phyloP scores from a whole-genome alignment of 2,113 vertebrate species.

The Ovibos moschatus region DNA sequence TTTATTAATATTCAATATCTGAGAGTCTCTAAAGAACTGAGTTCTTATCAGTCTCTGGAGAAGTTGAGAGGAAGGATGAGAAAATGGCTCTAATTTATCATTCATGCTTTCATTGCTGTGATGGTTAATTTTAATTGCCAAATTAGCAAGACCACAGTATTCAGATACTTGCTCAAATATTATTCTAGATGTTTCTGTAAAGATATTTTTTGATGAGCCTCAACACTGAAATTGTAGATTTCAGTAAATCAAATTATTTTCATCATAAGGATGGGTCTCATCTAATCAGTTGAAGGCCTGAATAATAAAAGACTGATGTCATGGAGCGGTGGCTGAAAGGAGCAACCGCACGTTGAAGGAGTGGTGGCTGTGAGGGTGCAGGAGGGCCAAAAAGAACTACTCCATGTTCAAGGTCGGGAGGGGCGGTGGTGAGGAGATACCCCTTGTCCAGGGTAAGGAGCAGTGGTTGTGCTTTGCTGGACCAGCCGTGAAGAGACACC shows the following conservation, averaged over 20 bases:
- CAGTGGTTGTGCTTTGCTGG: no score
- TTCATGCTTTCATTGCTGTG: neutral
- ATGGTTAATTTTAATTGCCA: neutral
- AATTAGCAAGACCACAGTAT: neutral
- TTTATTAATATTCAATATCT: neutral
- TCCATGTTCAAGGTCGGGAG: no score
- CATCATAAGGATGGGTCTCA: neutral
- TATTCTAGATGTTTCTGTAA: neutral
- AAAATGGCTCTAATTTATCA: neutral
- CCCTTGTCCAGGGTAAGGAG: no score
- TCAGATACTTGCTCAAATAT: neutral
- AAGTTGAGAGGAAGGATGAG: neutral
- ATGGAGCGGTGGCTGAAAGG: fast-evolving
- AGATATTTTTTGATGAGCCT: neutral
- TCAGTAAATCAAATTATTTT: neutral
- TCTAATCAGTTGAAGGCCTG: neutral
- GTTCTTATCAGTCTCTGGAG: neutral
- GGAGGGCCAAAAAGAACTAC: no score
- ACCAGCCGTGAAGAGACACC: no score
- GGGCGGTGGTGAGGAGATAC: no score
- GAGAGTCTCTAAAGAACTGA: neutral
- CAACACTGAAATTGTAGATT: neutral
- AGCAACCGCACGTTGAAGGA: no score
- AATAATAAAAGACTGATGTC: neutral
- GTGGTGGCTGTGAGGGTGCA: no score